Base-by-base conservation (phyloP, 2,888 invertebrate genomes). In the Limnephilus lunatus region DNA sequence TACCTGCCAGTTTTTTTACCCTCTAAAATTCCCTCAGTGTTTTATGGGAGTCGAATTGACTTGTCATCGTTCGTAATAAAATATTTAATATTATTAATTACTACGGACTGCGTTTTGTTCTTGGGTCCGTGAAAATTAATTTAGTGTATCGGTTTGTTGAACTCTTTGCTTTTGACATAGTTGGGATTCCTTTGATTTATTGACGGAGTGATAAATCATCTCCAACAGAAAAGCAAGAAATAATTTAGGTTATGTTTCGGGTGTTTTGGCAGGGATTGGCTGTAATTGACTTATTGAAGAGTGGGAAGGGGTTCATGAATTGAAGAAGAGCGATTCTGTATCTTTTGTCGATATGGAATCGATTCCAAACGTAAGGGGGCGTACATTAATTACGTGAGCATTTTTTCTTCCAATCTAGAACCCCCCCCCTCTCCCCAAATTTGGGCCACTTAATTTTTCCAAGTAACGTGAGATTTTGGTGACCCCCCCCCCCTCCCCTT, bases 31-130 rank as follows among this genome's bases (percentile, higher is more conserved):
- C 91, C 81, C 87, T 44, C 85, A 15, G 91, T 91, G 92, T 92
- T 91, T 92, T 92, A 91, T 90, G 91, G 91, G 83, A 83, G 83
- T 89, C 89, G 91, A 91, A 92, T 92, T 92, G 92, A 89, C 92
- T 92, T 91, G 92, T 92, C 92, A 92, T 92, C 91, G 82, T 81
- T 32, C 48, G 82, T 85, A 90, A 91, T 91, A 85, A 90, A 90
- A 89, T 80, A 89, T 89, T 87, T 35, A 87, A 53, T 32, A 44
- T 48, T 86, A 87, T 87, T 87, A 87, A 87, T 87, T 87, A 87
- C 53, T 31, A 14, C 48, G 31, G n/a, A 30, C 53, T 32, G 87
- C 30, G 87, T 87, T 87, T 87, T 31, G 83, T 83, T 83, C 5
- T 32, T 35, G 25, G 7, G 83, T 83, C 83, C 83, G 35, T 39